Conservation (phyloP, 2,113 vertebrate genomes). For the Nettapus auritus region DNA sequence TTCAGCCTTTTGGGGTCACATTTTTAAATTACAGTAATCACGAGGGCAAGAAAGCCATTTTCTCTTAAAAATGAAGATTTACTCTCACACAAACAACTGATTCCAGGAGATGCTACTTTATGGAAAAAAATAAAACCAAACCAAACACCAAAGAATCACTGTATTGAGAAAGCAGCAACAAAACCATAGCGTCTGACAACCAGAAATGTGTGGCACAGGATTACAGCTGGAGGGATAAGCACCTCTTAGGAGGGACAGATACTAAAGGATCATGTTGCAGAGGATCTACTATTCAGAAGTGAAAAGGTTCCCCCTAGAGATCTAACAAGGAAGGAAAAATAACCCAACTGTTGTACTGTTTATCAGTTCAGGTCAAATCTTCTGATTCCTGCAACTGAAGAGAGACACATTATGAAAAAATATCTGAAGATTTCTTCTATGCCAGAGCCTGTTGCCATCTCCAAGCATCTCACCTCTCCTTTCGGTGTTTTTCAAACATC, state of each 20-base stretch:
- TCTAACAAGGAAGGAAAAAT: neutral
- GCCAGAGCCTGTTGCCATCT: neutral
- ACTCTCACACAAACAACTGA: neutral
- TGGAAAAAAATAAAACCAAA: neutral
- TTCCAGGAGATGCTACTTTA: neutral
- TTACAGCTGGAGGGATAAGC: neutral
- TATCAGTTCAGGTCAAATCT: neutral
- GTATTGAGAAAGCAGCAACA: neutral
- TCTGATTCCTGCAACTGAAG: neutral
- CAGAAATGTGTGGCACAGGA: neutral
- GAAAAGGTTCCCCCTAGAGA: constrained; percentile 30
- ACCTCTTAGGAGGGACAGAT: neutral
- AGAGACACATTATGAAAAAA: neutral
- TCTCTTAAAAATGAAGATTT: neutral
- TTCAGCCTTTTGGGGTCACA: neutral
- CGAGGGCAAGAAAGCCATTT: neutral
- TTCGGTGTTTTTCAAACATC: neutral
- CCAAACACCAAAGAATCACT: neutral
- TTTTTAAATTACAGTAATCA: constrained; percentile 9
- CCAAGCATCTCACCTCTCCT: neutral
- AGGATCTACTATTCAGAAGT: neutral
- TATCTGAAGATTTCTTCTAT: neutral
- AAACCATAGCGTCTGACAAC: neutral
- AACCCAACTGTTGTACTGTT: neutral
- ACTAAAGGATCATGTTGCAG: neutral